These are phyloP conservation scores for Setophaga coronata DNA, from an alignment of 2,113 vertebrate species.

Conservation along the genomic window DNA sequence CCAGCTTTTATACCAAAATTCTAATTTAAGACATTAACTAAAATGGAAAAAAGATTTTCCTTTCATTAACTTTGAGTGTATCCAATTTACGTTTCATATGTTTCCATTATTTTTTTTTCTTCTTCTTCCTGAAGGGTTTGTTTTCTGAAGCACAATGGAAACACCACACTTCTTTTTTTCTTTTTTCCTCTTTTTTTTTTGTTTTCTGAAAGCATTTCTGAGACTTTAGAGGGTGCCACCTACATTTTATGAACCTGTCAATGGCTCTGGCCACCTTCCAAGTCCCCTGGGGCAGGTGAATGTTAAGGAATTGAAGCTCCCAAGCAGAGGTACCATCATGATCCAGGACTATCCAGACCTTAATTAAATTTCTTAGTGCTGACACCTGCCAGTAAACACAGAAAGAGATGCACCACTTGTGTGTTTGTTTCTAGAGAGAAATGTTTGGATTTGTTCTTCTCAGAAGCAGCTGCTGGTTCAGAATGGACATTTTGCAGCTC, in stretches of 20 bases:
- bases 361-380: not conserved
- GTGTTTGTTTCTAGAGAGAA: not conserved
- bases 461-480: not conserved
- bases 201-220: conserved; percentile 35
- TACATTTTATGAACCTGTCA: conserved; percentile 17
- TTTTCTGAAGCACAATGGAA: conserved; percentile 59
- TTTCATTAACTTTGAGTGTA: conserved; percentile 65
- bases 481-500: conserved; percentile 7
- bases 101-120: conserved; percentile 58
- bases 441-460: not conserved
- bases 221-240: not conserved
- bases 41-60: conserved; percentile 67
- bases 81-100: conserved; percentile 57
- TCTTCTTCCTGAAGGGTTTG: conserved; percentile 48
- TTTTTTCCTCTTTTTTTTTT: not conserved
- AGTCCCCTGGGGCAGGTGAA: not conserved
- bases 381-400: conserved; percentile 16
- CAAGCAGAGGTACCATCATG: not conserved
- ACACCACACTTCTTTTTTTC: not conserved
- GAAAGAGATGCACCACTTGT: not conserved
- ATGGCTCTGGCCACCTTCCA: conserved; percentile 8
- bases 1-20: conserved; percentile 61
- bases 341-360: not conserved
- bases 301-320: not conserved
- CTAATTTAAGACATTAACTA: conserved; percentile 64